Percentiles rank a stretch among this genome's conserved stretches.
These are phyloP conservation scores for Cirrhinus mrigala DNA, from an alignment of 2,797 vertebrate species.

Conservation along the genomic window DNA sequence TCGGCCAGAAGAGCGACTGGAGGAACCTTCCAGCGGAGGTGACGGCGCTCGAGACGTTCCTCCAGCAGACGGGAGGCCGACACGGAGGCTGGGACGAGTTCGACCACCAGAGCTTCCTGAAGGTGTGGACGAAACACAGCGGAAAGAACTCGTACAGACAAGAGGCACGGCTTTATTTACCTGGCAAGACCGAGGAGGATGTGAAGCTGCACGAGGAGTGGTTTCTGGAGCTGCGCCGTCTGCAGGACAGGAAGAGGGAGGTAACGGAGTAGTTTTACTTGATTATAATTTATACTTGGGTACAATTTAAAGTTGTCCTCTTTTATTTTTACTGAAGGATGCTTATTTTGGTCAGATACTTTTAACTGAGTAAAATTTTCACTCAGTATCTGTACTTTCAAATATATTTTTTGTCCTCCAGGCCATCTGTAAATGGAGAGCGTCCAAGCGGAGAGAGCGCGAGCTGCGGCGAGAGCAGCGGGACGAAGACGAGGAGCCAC, in stretches of 20 bases:
- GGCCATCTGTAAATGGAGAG: conserved; percentile 90
- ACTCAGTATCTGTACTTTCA: no score
- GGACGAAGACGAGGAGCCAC: conserved; percentile 65
- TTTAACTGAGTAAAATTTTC: no score
- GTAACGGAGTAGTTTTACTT: conserved; percentile 54
- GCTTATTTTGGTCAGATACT: no score
- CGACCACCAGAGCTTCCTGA: conserved; percentile 90
- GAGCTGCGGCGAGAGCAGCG: conserved; percentile 79
- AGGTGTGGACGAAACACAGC: conserved; percentile 81
- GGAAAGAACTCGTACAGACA: conserved; percentile 79
- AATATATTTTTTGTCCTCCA: conserved; percentile 57
- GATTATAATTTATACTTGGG: no score
- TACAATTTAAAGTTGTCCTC: no score
- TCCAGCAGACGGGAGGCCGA: conserved; percentile 85
- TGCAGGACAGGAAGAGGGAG: conserved; percentile 89
- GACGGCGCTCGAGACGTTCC: conserved; percentile 85
- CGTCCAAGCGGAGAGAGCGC: conserved; percentile 77
- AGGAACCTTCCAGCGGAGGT: conserved; percentile 82
- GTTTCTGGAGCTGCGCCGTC: conserved; percentile 84
- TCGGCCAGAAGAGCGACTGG: conserved; percentile 7
- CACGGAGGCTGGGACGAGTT: conserved; percentile 91
- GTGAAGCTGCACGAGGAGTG: conserved; percentile 86
- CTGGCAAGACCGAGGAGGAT: conserved; percentile 83
- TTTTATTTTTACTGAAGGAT: no score
- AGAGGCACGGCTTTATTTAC: conserved; percentile 84